Base-by-base conservation (phyloP, 2,113 vertebrate genomes). In the Rallus limicola region DNA sequence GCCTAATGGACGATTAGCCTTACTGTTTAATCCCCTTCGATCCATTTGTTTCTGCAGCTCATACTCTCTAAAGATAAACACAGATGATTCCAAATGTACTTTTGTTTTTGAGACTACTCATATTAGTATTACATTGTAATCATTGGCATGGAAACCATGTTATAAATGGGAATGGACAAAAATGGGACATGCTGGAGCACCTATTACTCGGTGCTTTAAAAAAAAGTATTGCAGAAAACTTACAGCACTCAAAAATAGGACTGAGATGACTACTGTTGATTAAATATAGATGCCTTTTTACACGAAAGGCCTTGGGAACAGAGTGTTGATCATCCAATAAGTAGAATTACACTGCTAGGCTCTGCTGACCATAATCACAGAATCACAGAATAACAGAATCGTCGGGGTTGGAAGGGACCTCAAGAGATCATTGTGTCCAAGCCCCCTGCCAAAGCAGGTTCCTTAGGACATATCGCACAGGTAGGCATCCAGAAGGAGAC, bases 1-100 rank as follows among this genome's bases (percentile, higher is more conserved):
- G 83, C 36, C 82, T 97, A 96, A 97, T 96, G 83, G 95, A 95
- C 91, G 96, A 97, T 95, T 95, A 96, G 88, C 33, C 78, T 80
- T 80, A 44, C 21, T 64, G 42, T 86, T 96, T 96, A 97, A 97
- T 95, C 86, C 88, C 67, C 24, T 58, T 92, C 24, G 14, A 93
- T 94, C 68, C 93, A 91, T 91, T 96, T 0, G 0, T 48, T 26
- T 72, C 83, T 93, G 53, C 38, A 62, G 60, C 58, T 91, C 56
- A 83, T 70, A 85, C 58, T 82, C 72, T 82, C 76, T 85, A 28
- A 89, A 95, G 88, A 94, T 71, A 95, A 86, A 69, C 26, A 74
- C 1, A 5, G 29, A 81, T 71, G 55, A 95, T 88, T 95, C 34
- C 4, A 91, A 95, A 86, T 29, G 11, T 76, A 24, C n/a, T 91